These are phyloP conservation scores for Cataglyphis altisquamis DNA, from an alignment of 2,888 invertebrate species.

Conservation along the genomic window DNA sequence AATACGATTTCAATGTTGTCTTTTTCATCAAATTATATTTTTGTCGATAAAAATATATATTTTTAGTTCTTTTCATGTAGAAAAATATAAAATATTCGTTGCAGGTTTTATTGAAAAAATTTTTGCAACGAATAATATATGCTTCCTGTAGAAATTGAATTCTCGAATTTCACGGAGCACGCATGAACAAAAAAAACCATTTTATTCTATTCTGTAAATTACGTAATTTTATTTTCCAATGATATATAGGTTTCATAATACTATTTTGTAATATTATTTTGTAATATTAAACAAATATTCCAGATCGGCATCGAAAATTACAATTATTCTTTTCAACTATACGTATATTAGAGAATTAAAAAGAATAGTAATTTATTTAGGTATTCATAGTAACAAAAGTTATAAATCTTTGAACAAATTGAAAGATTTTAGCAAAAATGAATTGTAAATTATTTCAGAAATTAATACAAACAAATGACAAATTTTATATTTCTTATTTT, in stretches of 20 bases:
- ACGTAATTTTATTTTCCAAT: background rate
- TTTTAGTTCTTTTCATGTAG: background rate
- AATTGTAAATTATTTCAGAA: background rate
- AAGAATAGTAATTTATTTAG: background rate
- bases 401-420: background rate
- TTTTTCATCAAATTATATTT: constrained; percentile 21
- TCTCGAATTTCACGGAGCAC: background rate
- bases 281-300: background rate
- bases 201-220: background rate
- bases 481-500: background rate
- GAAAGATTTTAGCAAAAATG: background rate
- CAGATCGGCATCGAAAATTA: background rate
- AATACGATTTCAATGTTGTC: constrained; percentile 5
- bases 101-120: constrained; percentile 19
- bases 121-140: constrained; percentile 16
- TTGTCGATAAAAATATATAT: constrained; percentile 6
- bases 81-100: constrained; percentile 39
- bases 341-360: background rate
- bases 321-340: background rate
- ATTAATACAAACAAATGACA: background rate
- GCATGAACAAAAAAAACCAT: background rate
- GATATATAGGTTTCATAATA: background rate
- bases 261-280: constrained; percentile 8
- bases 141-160: background rate
- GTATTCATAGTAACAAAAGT: background rate